A percentile compares a stretch with the other conserved stretches of the same genome.
Evolutionary conservation across 2,113 vertebrate genomes (phyloP).

Genomic region (Planiliza haematocheilus): DNA sequence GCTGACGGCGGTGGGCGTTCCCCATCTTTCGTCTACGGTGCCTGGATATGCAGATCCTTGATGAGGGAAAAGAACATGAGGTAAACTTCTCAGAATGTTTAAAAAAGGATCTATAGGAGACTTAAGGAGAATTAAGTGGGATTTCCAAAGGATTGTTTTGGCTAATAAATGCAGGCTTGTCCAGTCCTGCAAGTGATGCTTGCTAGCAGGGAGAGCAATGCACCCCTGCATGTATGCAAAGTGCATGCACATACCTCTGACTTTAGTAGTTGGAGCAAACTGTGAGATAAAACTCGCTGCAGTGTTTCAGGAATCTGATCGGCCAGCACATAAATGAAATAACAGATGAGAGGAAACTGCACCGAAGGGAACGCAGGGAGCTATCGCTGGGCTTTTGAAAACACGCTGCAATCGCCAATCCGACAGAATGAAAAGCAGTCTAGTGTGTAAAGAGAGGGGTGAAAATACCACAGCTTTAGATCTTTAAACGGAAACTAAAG

Average conservation of each 20-base stretch:
- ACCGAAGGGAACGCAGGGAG: slow-evolving; percentile 19
- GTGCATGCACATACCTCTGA: slow-evolving; percentile 14
- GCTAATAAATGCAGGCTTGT: slow-evolving; percentile 72
- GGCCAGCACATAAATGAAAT: slow-evolving; percentile 27
- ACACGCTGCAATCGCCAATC: slow-evolving; percentile 70
- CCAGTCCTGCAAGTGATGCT: slow-evolving; percentile 48
- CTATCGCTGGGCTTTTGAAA: slow-evolving; percentile 56
- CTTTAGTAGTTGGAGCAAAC: too few relatives aligned
- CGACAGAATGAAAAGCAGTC: slow-evolving; percentile 65
- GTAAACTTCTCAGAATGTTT: slow-evolving; percentile 75
- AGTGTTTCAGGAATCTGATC: slow-evolving; percentile 36
- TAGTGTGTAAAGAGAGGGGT: slow-evolving; percentile 57
- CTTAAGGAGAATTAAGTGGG: slow-evolving; percentile 57
- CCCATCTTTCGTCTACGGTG: slow-evolving; percentile 59
- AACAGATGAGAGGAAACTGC: slow-evolving; percentile 51
- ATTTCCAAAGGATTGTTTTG: slow-evolving; percentile 69
- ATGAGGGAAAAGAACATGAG: slow-evolving; percentile 68
- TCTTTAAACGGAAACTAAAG: slow-evolving; percentile 15
- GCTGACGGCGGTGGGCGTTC: too few relatives aligned
- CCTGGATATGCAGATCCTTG: slow-evolving; percentile 64
- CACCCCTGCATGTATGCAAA: slow-evolving; percentile 9
- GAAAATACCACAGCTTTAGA: slow-evolving; percentile 46
- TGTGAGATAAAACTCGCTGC: slow-evolving; percentile 38
- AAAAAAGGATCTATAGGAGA: slow-evolving; percentile 51
- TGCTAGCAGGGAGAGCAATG: neutral